Conservation (phyloP, 2,113 vertebrate genomes). For the Potamarius usumacintae region DNA sequence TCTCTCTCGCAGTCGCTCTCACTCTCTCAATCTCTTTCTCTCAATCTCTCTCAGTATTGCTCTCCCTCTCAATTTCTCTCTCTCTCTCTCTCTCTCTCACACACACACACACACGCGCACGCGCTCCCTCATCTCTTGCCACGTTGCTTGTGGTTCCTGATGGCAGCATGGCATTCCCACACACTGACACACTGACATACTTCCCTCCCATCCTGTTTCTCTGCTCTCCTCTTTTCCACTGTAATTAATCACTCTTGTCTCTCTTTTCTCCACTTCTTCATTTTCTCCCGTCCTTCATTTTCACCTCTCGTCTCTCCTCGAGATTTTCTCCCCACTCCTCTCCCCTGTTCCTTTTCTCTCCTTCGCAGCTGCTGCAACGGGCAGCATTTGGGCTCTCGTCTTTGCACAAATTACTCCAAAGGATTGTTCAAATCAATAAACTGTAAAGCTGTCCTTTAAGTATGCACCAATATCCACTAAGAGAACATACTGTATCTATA, state of each 20-base stretch:
- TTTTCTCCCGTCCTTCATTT: not conserved
- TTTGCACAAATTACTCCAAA: constrained; percentile 17
- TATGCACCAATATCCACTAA: not conserved
- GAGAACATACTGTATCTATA: not conserved
- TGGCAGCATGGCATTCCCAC: constrained; percentile 50
- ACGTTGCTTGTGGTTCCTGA: constrained; percentile 63
- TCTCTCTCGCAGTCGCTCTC: not conserved
- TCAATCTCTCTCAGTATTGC: too few species aligned
- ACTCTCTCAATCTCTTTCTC: not conserved
- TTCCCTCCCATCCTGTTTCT: constrained; percentile 22
- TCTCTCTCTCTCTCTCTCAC: not conserved
- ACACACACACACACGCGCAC: constrained; percentile 9
- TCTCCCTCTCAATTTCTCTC: too few species aligned
- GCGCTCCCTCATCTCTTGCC: constrained; percentile 57
- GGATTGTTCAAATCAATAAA: not conserved
- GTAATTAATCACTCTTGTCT: constrained; percentile 13
- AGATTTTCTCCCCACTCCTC: not conserved
- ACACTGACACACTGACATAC: constrained; percentile 53
- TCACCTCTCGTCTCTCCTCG: constrained; percentile 9
- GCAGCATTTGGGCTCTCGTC: constrained; percentile 21
- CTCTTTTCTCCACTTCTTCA: constrained; percentile 3
- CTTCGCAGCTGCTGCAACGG: constrained; percentile 28
- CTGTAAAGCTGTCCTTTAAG: not conserved
- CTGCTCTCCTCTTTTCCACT: constrained; percentile 30
- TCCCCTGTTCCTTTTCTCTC: not conserved